Conservation (phyloP, 2,797 vertebrate genomes). For the Melanogrammus aeglefinus region DNA sequence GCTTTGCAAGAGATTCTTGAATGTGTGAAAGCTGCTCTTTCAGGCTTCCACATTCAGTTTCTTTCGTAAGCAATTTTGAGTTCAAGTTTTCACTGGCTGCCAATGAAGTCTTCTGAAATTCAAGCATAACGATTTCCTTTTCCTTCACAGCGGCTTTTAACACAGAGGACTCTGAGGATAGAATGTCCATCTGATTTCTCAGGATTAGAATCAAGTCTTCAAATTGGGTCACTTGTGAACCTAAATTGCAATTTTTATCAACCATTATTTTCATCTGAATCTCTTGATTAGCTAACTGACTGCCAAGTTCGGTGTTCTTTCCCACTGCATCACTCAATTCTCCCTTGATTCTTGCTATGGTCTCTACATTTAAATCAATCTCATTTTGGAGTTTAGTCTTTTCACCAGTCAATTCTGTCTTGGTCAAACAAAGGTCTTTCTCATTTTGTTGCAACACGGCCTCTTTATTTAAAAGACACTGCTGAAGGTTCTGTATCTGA, state of each 20-base stretch:
- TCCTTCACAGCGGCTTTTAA: slow-evolving; percentile 67
- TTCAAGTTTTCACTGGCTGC: slow-evolving; percentile 59
- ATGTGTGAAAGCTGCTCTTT: slow-evolving; percentile 70
- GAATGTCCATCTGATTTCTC: slow-evolving; percentile 57
- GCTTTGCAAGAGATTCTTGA: slow-evolving; percentile 63
- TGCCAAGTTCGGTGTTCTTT: slow-evolving; percentile 53
- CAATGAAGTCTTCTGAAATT: slow-evolving; percentile 53
- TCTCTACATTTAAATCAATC: slow-evolving; percentile 69
- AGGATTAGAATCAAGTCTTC: slow-evolving; percentile 59
- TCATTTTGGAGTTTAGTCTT: slow-evolving; percentile 65
- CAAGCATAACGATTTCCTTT: slow-evolving; percentile 64
- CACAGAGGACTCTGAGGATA: slow-evolving; percentile 64
- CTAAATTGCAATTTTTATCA: slow-evolving; percentile 60
- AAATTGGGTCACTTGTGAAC: slow-evolving; percentile 62
- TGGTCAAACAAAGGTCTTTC: slow-evolving; percentile 64
- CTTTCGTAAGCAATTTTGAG: slow-evolving; percentile 65
- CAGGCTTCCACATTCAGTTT: slow-evolving; percentile 69
- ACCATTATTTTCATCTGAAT: slow-evolving; percentile 66
- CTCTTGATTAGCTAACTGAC: slow-evolving; percentile 65
- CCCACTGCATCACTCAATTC: slow-evolving; percentile 55
- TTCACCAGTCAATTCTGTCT: slow-evolving; percentile 64
- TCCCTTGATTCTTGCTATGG: slow-evolving; percentile 63
- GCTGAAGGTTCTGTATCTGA: slow-evolving; percentile 58
- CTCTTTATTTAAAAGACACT: slow-evolving; percentile 64
- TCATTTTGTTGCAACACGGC: slow-evolving; percentile 54